Base-by-base conservation (phyloP, 2,888 invertebrate genomes). In the Cataglyphis albicans region DNA sequence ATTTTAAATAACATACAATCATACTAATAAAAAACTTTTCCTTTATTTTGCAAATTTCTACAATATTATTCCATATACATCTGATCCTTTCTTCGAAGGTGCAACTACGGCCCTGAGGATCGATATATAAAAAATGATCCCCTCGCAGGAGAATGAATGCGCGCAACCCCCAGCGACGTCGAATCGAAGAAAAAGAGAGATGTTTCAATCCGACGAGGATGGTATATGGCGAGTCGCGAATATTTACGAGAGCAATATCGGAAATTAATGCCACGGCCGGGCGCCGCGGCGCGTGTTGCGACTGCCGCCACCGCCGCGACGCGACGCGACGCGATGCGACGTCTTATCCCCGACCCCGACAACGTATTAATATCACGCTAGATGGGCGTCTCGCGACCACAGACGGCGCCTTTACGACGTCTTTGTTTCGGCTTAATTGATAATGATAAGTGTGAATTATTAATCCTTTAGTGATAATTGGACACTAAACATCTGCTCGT, bases 211-310 rank as follows among this genome's bases (percentile, higher is more conserved):
- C 81, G 59, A 44, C 25, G 76, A 68, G 64, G 76, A 82, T 70
- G 52, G 57, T 61, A 12, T 65, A 35, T 74, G 59, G 57, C 72
- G 88, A 86, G 84, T 87, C 87, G 80, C 85, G 91, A 88, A 91
- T 91, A 91, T 91, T 91, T 91, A 91, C 91, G 89, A 90, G 86
- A 86, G 90, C 85, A 90, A 91, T 91, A 90, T 91, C 86, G 88
- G 84, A 84, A 91, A 91, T 89, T 88, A 90, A 91, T 91, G 90
- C 87, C 84, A 63, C 25, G 74, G 18, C 61, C 82, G 44, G 25
- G 63, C 64, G 55, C 21, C 35, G 52, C 41, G 21, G 29, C 65
- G 55, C 76, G 74, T 84, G 84, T 81, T 78, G 85, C 81, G 55
- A 73, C 41, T 67, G 82, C 83, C 75, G 18, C 32, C 73, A 29